Evolutionary conservation across 1,140 invertebrate genomes (phyloP).

Genomic region (Hermetia illucens): DNA sequence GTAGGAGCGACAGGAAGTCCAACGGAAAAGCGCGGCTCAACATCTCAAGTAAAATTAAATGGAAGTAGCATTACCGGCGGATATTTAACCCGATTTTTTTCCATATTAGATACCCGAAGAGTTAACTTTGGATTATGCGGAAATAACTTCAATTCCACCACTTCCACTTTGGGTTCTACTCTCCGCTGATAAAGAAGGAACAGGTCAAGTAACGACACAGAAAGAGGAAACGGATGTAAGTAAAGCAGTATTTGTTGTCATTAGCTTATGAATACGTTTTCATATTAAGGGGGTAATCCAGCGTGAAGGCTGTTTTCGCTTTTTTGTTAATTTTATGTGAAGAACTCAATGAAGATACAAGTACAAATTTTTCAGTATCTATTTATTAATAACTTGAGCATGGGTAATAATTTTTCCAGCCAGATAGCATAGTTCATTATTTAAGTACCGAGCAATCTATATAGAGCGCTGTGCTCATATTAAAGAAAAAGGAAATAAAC

Average conservation of each 20-base stretch:
- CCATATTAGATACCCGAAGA: slow-evolving; percentile 56
- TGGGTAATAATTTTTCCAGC: too few species aligned
- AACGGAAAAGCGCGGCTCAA: slow-evolving; percentile 42
- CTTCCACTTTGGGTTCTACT: slow-evolving; percentile 91
- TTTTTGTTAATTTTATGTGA: too few species aligned
- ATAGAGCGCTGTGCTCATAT: too few species aligned
- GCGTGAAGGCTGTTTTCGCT: not conserved
- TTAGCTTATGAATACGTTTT: not conserved
- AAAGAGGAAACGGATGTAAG: slow-evolving; percentile 37
- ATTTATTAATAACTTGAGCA: not conserved
- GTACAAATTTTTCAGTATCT: not conserved
- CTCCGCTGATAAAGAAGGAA: slow-evolving; percentile 77
- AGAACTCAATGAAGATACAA: too few species aligned
- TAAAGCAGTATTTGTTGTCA: too few species aligned
- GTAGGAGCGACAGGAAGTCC: slow-evolving; percentile 46
- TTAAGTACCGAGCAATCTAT: too few species aligned
- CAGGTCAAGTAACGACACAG: slow-evolving; percentile 33
- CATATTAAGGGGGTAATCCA: not conserved
- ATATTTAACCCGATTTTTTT: slow-evolving; percentile 1
- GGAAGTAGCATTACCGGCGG: not conserved
- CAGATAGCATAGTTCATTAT: too few species aligned
- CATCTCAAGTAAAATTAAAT: slow-evolving; percentile 26
- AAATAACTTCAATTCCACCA: slow-evolving; percentile 91
- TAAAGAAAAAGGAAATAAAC: too few species aligned
- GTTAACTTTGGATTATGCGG: slow-evolving; percentile 83